Percentiles rank a stretch among this genome's conserved stretches.
These are phyloP conservation scores for Orthonychiurus folsomi DNA, from an alignment of 2,888 invertebrate species.

Conservation along the genomic window DNA sequence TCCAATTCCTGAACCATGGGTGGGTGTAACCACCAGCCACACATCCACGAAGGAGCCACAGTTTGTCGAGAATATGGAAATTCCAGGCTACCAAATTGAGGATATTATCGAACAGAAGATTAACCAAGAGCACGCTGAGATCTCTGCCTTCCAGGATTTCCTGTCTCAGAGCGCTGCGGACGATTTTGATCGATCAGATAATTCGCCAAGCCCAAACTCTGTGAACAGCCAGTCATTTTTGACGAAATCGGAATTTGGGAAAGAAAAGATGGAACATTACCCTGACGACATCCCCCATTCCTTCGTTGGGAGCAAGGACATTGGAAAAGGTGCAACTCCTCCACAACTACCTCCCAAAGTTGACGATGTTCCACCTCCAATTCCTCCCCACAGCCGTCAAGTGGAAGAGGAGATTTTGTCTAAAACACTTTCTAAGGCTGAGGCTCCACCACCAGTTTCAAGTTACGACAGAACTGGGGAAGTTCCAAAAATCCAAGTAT, in stretches of 20 bases:
- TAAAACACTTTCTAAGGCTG: not conserved
- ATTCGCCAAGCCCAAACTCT: conserved; percentile 13
- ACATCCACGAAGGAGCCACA: not conserved
- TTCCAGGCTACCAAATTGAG: conserved; percentile 4
- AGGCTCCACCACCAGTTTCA: not conserved
- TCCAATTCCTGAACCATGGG: not conserved
- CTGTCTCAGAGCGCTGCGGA: conserved; percentile 8
- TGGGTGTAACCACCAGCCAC: not conserved
- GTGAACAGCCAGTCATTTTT: not conserved
- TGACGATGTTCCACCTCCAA: not conserved
- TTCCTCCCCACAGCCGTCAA: not conserved
- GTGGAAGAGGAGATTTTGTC: not conserved
- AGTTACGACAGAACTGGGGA: not conserved
- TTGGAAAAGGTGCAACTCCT: not conserved
- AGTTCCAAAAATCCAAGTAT: not conserved
- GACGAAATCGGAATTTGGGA: not conserved
- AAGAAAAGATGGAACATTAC: not conserved
- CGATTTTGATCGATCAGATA: conserved; percentile 13
- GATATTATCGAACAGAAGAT: conserved; percentile 5
- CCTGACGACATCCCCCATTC: not conserved
- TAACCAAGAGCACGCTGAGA: conserved; percentile 8
- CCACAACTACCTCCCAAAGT: not conserved
- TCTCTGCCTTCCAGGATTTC: conserved; percentile 1
- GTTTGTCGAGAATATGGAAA: not conserved
- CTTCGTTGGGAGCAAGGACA: not conserved